phyloP scores from a whole-genome alignment of 2,113 vertebrate species.

The Boulengeromyrus knoepffleri region DNA sequence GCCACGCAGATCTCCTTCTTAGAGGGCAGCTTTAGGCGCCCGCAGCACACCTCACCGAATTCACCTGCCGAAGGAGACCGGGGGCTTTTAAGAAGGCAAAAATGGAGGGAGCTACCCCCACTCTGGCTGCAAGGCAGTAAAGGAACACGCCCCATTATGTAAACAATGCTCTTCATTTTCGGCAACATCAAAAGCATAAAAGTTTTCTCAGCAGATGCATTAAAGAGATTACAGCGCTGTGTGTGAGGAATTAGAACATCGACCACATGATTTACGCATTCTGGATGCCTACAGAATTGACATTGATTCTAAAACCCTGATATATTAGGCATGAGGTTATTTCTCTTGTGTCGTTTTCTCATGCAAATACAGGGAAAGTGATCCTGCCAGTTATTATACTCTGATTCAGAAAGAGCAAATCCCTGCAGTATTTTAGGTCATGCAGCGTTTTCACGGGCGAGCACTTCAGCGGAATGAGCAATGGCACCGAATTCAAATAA shows the following conservation, averaged over 20 bases:
- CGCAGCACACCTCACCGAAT: constrained; percentile 93
- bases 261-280: not conserved
- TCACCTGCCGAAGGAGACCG: constrained; percentile 63
- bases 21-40: constrained; percentile 80
- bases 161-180: not conserved
- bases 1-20: constrained; percentile 94
- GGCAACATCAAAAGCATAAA: not conserved
- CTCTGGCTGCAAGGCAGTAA: not conserved
- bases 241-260: not conserved
- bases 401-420: not conserved
- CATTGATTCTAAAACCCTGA: not conserved
- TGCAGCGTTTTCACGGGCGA: not conserved
- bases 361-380: not conserved
- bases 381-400: not conserved
- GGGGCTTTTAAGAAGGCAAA: not conserved
- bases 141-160: not conserved
- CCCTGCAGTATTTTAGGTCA: not conserved
- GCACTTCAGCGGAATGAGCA: not conserved
- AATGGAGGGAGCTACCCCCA: not conserved
- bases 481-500: not conserved
- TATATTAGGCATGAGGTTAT: not conserved
- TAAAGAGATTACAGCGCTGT: not conserved
- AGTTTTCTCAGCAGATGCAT: not conserved
- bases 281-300: not conserved
- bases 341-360: not conserved